Evolutionary conservation across 2,888 invertebrate species (phyloP).

Genomic region (Syritta pipiens): DNA sequence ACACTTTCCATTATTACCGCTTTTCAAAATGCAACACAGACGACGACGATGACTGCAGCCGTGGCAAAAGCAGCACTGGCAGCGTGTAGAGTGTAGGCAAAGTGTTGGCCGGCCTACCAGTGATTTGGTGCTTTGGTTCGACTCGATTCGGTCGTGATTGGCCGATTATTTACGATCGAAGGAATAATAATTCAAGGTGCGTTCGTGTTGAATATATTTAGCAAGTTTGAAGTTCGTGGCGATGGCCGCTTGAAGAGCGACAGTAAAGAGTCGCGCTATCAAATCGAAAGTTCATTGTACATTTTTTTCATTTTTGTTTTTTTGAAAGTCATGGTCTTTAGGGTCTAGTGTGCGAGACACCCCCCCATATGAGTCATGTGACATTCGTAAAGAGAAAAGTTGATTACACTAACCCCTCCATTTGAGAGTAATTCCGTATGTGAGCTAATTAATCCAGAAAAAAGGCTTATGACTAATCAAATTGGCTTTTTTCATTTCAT

Average conservation of each 20-base stretch:
- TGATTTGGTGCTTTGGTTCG: too few relatives aligned
- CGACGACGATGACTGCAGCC: too few relatives aligned
- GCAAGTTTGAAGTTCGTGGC: slow-evolving; percentile 21
- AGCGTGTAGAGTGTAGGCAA: too few relatives aligned
- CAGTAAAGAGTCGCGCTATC: slow-evolving; percentile 17
- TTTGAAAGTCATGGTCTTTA: not conserved
- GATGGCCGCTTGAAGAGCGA: not conserved
- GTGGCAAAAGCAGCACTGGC: not conserved
- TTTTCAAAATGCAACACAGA: slow-evolving; percentile 16
- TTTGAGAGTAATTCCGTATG: too few relatives aligned
- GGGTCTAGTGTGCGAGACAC: too few relatives aligned
- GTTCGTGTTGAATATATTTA: slow-evolving; percentile 42
- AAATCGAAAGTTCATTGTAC: slow-evolving; percentile 37
- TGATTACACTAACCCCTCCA: too few relatives aligned
- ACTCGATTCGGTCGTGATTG: slow-evolving; percentile 47
- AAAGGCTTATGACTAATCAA: not conserved
- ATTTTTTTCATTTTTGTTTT: too few relatives aligned
- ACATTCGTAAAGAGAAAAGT: too few relatives aligned
- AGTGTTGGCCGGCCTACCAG: too few relatives aligned
- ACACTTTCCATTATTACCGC: slow-evolving; percentile 51
- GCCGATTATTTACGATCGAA: slow-evolving; percentile 59
- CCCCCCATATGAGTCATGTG: too few relatives aligned
- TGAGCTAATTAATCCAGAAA: not conserved
- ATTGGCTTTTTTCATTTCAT: too few relatives aligned
- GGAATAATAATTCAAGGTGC: slow-evolving; percentile 63